Percentiles rank a stretch among this genome's conserved stretches.
Conservation (phyloP, 2,888 invertebrate species). For the Dione juno region DNA sequence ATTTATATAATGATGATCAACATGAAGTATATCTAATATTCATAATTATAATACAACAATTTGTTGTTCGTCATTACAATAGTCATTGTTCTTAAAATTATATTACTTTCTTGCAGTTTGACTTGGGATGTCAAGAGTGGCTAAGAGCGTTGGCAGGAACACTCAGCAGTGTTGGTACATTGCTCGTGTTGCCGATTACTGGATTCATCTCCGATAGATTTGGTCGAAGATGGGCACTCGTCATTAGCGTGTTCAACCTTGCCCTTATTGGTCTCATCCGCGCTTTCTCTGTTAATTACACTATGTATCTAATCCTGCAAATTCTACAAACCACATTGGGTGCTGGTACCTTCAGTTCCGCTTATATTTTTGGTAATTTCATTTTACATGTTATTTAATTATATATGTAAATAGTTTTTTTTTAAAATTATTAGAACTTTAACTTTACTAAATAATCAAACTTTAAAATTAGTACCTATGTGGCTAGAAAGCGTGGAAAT, state of each 20-base stretch:
- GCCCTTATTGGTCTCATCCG: constrained; percentile 78
- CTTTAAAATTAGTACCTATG: too few species aligned
- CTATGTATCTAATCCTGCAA: constrained; percentile 80
- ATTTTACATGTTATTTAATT: too few species aligned
- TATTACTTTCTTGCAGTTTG: constrained; percentile 68
- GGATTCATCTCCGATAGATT: constrained; percentile 85
- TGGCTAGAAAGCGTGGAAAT: too few species aligned
- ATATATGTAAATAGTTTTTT: too few species aligned
- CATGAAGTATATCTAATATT: too few species aligned
- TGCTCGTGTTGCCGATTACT: constrained; percentile 84
- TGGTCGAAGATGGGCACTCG: constrained; percentile 68
- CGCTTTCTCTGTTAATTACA: constrained; percentile 82
- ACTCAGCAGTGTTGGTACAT: constrained; percentile 85
- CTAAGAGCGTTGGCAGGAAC: constrained; percentile 86
- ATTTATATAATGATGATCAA: too few species aligned
- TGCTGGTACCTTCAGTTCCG: constrained; percentile 80
- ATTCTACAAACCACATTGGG: constrained; percentile 80
- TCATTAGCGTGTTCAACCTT: constrained; percentile 60
- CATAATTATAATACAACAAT: too few species aligned
- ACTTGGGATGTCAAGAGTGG: constrained; percentile 84
- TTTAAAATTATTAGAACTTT: too few species aligned
- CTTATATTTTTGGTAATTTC: constrained; percentile 69
- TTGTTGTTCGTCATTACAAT: too few species aligned
- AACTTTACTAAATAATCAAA: neutral
- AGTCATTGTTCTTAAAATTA: neutral